These are phyloP conservation scores for Trachurus trachurus DNA, from an alignment of 2,797 vertebrate species.

Conservation along the genomic window DNA sequence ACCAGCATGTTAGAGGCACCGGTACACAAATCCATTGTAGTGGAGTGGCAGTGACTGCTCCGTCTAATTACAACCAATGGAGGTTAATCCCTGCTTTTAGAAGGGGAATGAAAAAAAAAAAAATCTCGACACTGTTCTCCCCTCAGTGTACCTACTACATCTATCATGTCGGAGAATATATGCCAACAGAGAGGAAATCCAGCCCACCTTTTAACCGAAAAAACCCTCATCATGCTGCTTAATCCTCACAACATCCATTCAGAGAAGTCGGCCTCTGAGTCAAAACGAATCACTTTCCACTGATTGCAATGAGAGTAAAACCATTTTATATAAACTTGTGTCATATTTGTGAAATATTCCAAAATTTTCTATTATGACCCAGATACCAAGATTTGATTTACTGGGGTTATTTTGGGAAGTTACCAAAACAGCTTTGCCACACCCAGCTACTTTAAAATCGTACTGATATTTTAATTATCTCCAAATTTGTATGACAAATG, in stretches of 20 bases:
- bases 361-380: constrained; percentile 16
- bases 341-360: constrained; percentile 21
- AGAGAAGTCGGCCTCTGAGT: constrained; percentile 52
- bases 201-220: constrained; percentile 58
- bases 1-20: constrained; percentile 22
- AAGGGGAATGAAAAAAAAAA: constrained; percentile 17
- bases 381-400: constrained; percentile 6
- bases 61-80: constrained; percentile 77
- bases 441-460: not conserved
- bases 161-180: constrained; percentile 62
- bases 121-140: constrained; percentile 18
- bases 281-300: constrained; percentile 47
- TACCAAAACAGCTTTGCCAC: not conserved
- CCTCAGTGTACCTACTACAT: constrained; percentile 41
- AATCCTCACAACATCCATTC: constrained; percentile 69
- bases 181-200: constrained; percentile 61
- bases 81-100: constrained; percentile 75
- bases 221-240: constrained; percentile 50
- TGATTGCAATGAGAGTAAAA: constrained; percentile 44
- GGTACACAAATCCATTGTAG: constrained; percentile 64
- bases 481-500: constrained; percentile 3
- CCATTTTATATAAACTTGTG: constrained; percentile 38
- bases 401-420: not conserved
- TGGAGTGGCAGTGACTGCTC: constrained; percentile 63
- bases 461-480: constrained; percentile 10